phyloP scores from a whole-genome alignment of 2,113 vertebrate genomes.

The Gila orcuttii region DNA sequence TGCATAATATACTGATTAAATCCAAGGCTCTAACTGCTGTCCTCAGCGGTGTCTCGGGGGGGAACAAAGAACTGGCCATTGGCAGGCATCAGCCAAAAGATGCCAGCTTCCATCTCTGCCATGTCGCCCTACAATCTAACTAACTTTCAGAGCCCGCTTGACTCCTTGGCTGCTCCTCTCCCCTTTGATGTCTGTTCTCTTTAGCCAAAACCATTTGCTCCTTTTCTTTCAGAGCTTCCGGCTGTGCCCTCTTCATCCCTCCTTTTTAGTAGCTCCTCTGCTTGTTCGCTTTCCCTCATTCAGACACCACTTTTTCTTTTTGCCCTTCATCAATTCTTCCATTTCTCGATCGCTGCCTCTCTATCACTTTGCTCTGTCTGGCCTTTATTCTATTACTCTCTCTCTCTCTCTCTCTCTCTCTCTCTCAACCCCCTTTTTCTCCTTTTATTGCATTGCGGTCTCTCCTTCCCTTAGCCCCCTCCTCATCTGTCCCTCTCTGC shows the following conservation, averaged over 20 bases:
- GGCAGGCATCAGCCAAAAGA: constrained; percentile 58
- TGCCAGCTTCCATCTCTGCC: constrained; percentile 65
- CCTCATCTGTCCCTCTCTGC: constrained; percentile 10
- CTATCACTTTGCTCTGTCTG: constrained; percentile 45
- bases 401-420: constrained; percentile 36
- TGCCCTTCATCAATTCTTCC: constrained; percentile 53
- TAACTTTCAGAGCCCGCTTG: constrained; percentile 62
- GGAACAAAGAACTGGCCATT: constrained; percentile 52
- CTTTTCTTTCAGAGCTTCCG: constrained; percentile 36
- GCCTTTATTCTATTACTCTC: constrained; percentile 50
- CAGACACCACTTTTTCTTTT: constrained; percentile 43
- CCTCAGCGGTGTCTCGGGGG: constrained; percentile 48
- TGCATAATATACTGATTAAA: constrained; percentile 67
- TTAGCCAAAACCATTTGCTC: constrained; percentile 61
- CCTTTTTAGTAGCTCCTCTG: constrained; percentile 29
- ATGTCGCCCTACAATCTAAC: constrained; percentile 64
- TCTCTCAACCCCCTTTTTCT: constrained; percentile 31
- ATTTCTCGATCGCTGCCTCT: constrained; percentile 45
- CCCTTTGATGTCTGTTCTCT: constrained; percentile 54
- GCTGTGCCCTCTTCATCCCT: constrained; percentile 30
- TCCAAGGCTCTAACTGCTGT: constrained; percentile 51
- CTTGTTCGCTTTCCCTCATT: constrained; percentile 35
- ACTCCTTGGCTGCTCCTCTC: constrained; percentile 56
- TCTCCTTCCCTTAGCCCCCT: constrained; percentile 33
- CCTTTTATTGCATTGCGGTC: constrained; percentile 44